Conservation (phyloP, 2,113 vertebrate species). For the Neopipo cinnamomea region DNA sequence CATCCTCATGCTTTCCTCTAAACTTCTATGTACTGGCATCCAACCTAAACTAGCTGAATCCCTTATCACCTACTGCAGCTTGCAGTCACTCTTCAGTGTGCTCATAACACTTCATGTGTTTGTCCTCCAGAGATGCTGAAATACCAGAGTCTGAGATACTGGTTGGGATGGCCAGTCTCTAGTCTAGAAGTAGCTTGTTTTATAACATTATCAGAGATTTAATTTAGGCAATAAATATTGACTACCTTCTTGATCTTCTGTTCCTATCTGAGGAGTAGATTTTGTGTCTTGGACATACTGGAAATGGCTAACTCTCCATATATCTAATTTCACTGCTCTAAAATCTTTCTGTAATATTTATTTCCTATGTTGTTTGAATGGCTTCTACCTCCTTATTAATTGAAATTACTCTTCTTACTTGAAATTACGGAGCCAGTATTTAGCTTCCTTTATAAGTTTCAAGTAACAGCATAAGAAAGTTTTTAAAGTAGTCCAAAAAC, state of each 20-base stretch:
- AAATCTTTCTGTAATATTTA: background rate
- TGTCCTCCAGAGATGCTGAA: background rate
- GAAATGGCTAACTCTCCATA: background rate
- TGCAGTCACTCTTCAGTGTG: background rate
- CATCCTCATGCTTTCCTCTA: background rate
- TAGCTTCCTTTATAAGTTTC: background rate
- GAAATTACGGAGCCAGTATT: background rate
- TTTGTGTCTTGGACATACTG: background rate
- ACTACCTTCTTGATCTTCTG: background rate
- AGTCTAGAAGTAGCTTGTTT: background rate
- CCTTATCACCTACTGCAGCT: background rate
- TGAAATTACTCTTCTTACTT: background rate
- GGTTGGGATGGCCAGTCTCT: background rate
- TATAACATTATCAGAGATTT: background rate
- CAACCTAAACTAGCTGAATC: background rate
- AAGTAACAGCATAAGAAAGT: background rate
- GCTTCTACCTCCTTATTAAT: background rate
- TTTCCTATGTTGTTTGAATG: background rate
- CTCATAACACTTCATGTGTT: rapidly evolving
- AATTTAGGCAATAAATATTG: background rate
- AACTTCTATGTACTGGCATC: background rate
- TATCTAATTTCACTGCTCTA: background rate
- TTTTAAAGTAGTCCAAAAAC: background rate
- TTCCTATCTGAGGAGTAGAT: background rate
- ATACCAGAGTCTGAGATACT: no score